Percentiles rank a stretch among this genome's conserved stretches.
These are phyloP conservation scores for Dendronephthya gigantea DNA, from an alignment of 64 coral and sea anemone species.

Conservation along the genomic window DNA sequence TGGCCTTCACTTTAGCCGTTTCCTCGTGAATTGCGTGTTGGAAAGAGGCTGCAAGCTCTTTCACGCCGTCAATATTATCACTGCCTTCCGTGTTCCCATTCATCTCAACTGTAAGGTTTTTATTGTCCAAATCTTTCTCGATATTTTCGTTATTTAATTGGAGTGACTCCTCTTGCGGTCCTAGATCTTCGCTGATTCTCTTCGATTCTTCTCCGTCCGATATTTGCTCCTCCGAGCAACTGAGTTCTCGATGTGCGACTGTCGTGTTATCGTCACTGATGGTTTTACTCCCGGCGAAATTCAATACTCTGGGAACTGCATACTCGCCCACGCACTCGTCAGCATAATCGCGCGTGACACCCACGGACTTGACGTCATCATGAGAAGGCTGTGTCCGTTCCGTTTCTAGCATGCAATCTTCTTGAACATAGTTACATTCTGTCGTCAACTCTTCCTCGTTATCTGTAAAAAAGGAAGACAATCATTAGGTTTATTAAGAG, in stretches of 20 bases:
- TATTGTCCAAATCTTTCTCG: not conserved
- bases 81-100: not conserved
- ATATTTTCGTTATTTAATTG: not conserved
- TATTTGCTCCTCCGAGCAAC: not conserved
- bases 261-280: not conserved
- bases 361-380: not conserved
- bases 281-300: not conserved
- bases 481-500: no score
- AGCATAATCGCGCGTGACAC: not conserved
- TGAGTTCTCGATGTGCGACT: not conserved
- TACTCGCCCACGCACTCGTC: not conserved
- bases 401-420: no score
- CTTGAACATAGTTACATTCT: no score
- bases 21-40: not conserved
- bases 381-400: not conserved
- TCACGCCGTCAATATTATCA: not conserved
- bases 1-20: not conserved
- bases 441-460: no score
- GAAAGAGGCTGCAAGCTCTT: not conserved
- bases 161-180: no score
- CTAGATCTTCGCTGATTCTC: not conserved
- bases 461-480: no score
- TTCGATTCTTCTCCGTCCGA: not conserved
- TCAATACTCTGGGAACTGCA: not conserved
- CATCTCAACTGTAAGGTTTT: not conserved